These are phyloP conservation scores for Sminthurinus signatus DNA, from an alignment of 1,140 invertebrate species.

Conservation along the genomic window DNA sequence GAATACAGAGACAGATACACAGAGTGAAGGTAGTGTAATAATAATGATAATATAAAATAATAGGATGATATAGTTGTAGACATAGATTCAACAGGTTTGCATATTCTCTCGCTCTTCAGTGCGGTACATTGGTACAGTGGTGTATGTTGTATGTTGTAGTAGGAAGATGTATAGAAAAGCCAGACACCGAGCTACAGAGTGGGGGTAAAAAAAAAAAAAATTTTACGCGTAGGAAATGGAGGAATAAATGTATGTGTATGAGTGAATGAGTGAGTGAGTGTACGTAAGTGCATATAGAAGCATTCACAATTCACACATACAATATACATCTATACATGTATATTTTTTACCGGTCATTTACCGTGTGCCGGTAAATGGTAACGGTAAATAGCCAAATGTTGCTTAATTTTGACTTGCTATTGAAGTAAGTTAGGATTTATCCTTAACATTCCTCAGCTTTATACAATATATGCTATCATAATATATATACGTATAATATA, in stretches of 20 bases:
- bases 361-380: too few relatives aligned
- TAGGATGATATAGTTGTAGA: too few relatives aligned
- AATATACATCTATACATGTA: neutral
- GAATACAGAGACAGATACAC: too few relatives aligned
- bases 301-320: neutral
- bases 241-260: neutral
- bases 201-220: neutral
- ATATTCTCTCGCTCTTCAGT: too few relatives aligned
- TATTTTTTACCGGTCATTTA: constrained; percentile 10
- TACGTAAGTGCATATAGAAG: neutral
- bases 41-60: too few relatives aligned
- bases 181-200: neutral
- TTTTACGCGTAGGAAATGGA: neutral
- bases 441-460: neutral
- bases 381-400: constrained; percentile 1
- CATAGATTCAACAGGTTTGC: too few relatives aligned
- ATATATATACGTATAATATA: neutral
- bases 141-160: too few relatives aligned
- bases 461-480: neutral
- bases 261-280: neutral
- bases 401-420: neutral
- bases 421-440: neutral
- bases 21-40: too few relatives aligned
- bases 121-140: too few relatives aligned
- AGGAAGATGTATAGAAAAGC: too few relatives aligned